Conservation (phyloP, 2,888 invertebrate species). For the Eristalinus aeneus region DNA sequence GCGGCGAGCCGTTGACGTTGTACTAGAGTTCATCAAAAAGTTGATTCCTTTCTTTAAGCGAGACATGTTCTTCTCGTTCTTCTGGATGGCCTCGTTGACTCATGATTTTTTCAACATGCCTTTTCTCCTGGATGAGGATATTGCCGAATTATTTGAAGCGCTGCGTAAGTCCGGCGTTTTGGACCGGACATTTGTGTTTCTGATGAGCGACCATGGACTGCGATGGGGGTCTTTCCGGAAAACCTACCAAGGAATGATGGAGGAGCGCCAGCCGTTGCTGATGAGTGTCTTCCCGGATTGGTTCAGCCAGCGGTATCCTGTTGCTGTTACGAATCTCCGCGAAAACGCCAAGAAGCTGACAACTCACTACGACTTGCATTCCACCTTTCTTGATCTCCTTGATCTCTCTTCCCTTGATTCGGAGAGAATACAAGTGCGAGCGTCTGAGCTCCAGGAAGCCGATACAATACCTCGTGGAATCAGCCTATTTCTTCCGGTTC, state of each 20-base stretch:
- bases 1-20: conserved; percentile 85
- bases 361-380: conserved; percentile 91
- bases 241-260: conserved; percentile 92
- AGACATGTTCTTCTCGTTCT: conserved; percentile 88
- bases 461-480: conserved; percentile 83
- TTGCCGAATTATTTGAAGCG: conserved; percentile 72
- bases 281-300: conserved; percentile 87
- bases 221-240: conserved; percentile 90
- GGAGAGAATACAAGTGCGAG: conserved; percentile 78
- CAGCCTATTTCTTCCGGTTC: conserved; percentile 89
- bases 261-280: conserved; percentile 92
- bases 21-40: conserved; percentile 87
- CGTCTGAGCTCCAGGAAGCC: conserved; percentile 77
- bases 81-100: conserved; percentile 91
- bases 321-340: conserved; percentile 85
- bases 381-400: conserved; percentile 87
- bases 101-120: conserved; percentile 93
- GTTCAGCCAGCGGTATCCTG: conserved; percentile 84
- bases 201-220: conserved; percentile 95
- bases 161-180: conserved; percentile 77
- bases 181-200: conserved; percentile 85
- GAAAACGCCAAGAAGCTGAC: conserved; percentile 87
- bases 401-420: conserved; percentile 81
- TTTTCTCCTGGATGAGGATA: conserved; percentile 85
- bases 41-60: conserved; percentile 83